These are phyloP conservation scores for Lasioglossum leucozonium DNA, from an alignment of 2,888 invertebrate species.

Conservation along the genomic window DNA sequence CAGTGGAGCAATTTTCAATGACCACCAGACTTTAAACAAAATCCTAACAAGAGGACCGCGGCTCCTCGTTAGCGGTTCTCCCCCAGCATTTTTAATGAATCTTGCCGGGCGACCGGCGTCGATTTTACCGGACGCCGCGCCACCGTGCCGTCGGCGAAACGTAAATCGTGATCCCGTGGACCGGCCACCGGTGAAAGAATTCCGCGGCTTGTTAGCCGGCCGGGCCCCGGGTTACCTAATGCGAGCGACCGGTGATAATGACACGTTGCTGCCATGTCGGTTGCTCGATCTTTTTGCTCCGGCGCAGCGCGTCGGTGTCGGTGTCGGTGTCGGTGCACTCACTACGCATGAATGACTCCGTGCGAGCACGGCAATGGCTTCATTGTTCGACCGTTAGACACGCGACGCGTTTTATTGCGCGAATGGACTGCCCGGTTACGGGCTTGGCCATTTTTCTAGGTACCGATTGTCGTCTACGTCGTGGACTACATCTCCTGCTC, in stretches of 20 bases:
- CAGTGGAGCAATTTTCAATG: background rate
- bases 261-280: constrained; percentile 33
- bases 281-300: constrained; percentile 31
- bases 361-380: constrained; percentile 35
- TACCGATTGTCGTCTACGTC: background rate
- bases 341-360: constrained; percentile 43
- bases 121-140: constrained; percentile 29
- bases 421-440: background rate
- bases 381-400: constrained; percentile 35
- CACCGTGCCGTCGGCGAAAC: background rate
- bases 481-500: background rate
- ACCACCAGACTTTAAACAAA: background rate
- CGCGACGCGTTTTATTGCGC: constrained; percentile 12
- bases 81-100: constrained; percentile 13
- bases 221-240: constrained; percentile 29
- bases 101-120: background rate
- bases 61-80: constrained; percentile 6
- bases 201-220: constrained; percentile 34
- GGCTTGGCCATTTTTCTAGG: background rate
- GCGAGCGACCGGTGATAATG: constrained; percentile 44
- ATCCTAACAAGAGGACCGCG: background rate
- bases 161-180: constrained; percentile 30
- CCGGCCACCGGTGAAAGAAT: constrained; percentile 13
- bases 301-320: too few species aligned
- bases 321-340: background rate